Percentiles rank a stretch among this genome's conserved stretches.
These are phyloP conservation scores for Phaetusa simplex DNA, from an alignment of 2,113 vertebrate genomes.

Conservation along the genomic window DNA sequence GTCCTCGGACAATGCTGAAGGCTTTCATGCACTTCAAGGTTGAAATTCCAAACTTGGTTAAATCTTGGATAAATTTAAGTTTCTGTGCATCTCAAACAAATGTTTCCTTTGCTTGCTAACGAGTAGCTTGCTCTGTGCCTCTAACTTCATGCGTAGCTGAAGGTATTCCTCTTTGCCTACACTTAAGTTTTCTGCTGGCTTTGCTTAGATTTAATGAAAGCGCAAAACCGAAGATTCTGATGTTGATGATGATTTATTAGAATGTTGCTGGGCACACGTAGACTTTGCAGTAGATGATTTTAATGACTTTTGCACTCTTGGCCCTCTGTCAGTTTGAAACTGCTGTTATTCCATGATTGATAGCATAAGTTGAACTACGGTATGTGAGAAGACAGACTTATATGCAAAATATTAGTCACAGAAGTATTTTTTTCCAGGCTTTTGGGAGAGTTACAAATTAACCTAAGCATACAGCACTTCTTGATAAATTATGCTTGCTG, in stretches of 20 bases:
- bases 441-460: neutral
- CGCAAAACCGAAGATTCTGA: neutral
- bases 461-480: neutral
- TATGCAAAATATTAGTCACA: neutral
- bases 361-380: neutral
- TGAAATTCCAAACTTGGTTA: neutral
- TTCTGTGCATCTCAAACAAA: neutral
- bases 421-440: neutral
- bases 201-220: neutral
- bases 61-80: neutral
- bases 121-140: neutral
- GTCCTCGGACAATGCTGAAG: neutral
- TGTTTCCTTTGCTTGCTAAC: neutral
- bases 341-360: neutral
- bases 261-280: neutral
- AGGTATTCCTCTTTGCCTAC: neutral
- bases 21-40: neutral
- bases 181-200: neutral
- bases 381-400: neutral
- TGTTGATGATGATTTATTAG: neutral
- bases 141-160: neutral
- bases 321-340: neutral
- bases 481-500: neutral
- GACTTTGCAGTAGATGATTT: neutral
- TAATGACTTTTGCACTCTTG: neutral